Evolutionary conservation across 2,888 invertebrate species (phyloP).

Genomic region (Volucella bombylans): DNA sequence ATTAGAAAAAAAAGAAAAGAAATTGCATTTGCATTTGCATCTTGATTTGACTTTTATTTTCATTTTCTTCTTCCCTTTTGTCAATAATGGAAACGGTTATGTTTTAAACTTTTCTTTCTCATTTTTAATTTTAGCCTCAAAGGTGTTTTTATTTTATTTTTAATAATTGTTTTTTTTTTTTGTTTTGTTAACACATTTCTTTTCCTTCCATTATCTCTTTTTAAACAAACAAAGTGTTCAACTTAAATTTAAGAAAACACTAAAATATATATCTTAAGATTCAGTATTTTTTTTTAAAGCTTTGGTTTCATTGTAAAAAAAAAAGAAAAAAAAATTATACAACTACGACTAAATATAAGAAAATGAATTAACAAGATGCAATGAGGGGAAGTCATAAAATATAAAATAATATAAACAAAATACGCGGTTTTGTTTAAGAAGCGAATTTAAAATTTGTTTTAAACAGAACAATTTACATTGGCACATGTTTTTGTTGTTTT

Average conservation of each 20-base stretch:
- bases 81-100: slow-evolving; percentile 33
- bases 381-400: slow-evolving; percentile 11
- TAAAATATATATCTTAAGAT: slow-evolving; percentile 54
- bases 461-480: slow-evolving; percentile 63
- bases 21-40: slow-evolving; percentile 57
- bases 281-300: slow-evolving; percentile 70
- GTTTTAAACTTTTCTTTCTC: slow-evolving; percentile 16
- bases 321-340: slow-evolving; percentile 48
- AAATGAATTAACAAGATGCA: slow-evolving; percentile 68
- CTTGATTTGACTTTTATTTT: slow-evolving; percentile 55
- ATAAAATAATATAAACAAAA: slow-evolving; percentile 24
- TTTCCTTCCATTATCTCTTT: slow-evolving; percentile 8
- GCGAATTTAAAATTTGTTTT: slow-evolving; percentile 37
- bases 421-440: slow-evolving; percentile 52
- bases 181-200: slow-evolving; percentile 20
- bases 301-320: slow-evolving; percentile 73
- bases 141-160: slow-evolving; percentile 17
- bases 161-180: too few relatives aligned
- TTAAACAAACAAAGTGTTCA: slow-evolving; percentile 39
- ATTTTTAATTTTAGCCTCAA: slow-evolving; percentile 65
- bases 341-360: slow-evolving; percentile 46
- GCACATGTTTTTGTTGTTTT: slow-evolving; percentile 64
- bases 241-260: slow-evolving; percentile 56
- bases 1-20: slow-evolving; percentile 29
- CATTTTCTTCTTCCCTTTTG: slow-evolving; percentile 18